Evolutionary conservation across 2,888 invertebrate species (phyloP).

Genomic region (Nysson spinosus): DNA sequence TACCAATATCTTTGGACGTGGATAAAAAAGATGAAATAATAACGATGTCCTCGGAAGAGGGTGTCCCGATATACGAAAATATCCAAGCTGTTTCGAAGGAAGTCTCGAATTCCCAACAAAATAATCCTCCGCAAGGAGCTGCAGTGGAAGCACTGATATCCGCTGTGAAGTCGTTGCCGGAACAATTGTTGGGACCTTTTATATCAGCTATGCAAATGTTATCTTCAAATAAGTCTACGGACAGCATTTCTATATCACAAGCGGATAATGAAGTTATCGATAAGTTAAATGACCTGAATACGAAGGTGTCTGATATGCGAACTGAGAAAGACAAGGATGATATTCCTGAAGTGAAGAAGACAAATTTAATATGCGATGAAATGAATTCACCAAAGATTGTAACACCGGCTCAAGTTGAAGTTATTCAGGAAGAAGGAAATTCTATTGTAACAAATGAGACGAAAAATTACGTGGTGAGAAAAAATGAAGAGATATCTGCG

Average conservation of each 20-base stretch:
- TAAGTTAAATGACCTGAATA: not conserved
- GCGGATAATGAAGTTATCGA: not conserved
- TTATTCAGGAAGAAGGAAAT: too few relatives aligned
- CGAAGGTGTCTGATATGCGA: not conserved
- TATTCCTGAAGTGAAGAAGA: not conserved
- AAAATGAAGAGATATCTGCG: too few relatives aligned
- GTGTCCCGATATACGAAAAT: not conserved
- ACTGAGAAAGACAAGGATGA: not conserved
- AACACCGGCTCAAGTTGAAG: not conserved
- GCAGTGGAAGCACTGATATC: conserved; percentile 67
- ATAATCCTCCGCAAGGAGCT: conserved; percentile 36
- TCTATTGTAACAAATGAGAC: too few relatives aligned
- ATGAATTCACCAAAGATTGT: not conserved
- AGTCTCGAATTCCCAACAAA: not conserved
- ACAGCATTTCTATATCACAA: not conserved
- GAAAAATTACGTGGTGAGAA: too few relatives aligned
- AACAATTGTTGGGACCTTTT: conserved; percentile 68
- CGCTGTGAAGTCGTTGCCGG: conserved; percentile 70
- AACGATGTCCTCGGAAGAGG: not conserved
- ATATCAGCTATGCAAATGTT: conserved; percentile 68
- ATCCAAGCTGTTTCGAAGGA: not conserved
- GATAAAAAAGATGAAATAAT: too few relatives aligned
- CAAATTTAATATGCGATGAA: not conserved
- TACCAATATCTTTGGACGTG: not conserved
- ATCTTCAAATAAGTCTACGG: conserved; percentile 53